Percentiles rank a stretch among this genome's conserved stretches.
Evolutionary conservation across 2,888 invertebrate genomes (phyloP).

Genomic region (Erannis defoliaria): DNA sequence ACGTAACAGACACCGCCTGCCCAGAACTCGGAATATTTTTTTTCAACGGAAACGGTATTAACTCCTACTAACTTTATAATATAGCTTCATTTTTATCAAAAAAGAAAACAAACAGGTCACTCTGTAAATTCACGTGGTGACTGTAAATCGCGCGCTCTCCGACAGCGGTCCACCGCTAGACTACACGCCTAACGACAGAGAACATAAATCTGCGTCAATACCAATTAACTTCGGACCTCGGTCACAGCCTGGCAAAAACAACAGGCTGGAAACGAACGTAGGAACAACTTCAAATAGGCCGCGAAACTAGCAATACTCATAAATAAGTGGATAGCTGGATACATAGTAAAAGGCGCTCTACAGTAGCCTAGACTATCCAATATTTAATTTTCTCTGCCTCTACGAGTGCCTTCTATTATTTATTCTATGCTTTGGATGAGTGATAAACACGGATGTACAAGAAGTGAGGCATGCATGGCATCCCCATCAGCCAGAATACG

Average conservation of each 20-base stretch:
- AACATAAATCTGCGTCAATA: slow-evolving; percentile 69
- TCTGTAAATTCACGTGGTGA: slow-evolving; percentile 9
- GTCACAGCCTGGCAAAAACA: slow-evolving; percentile 36
- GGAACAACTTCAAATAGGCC: not conserved
- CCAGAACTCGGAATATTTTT: no score
- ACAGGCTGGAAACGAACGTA: not conserved
- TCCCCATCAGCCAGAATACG: no score
- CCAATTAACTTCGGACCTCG: slow-evolving; percentile 63
- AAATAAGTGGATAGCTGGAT: not conserved
- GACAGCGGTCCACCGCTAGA: slow-evolving; percentile 26
- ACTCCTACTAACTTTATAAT: not conserved
- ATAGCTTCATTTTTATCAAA: not conserved
- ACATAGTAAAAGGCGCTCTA: no score
- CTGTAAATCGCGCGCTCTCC: slow-evolving; percentile 14
- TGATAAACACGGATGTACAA: no score
- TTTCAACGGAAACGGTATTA: not conserved
- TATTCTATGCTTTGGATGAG: no score
- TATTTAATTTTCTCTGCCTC: no score
- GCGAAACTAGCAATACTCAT: not conserved
- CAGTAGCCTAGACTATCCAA: no score
- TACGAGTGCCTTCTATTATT: no score
- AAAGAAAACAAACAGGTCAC: not conserved
- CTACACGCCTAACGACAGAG: slow-evolving; percentile 53
- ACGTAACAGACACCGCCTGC: no score
- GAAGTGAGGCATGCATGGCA: no score